Base-by-base conservation (phyloP, 1,140 invertebrate genomes). In the Drosophila setifemur region DNA sequence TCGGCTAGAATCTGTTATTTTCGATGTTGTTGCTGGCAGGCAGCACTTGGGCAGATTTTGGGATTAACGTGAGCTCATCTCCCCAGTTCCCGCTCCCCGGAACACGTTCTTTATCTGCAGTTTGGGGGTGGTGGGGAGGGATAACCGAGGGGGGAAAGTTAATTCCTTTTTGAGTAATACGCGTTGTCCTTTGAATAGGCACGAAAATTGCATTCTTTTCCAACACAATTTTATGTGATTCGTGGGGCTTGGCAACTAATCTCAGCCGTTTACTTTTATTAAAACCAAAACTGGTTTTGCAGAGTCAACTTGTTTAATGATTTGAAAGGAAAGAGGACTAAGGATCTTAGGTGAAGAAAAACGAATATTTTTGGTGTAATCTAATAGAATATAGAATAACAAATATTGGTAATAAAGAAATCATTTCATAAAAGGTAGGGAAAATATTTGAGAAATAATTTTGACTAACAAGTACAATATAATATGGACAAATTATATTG, bases 91-190 rank as follows among this genome's bases (percentile, higher is more conserved):
- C 33, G 3, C 11, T 44, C 26, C 23, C n/a, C 16, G 7, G 35
- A 25, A 67, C 53, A 63, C 53, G 48, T 79, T 75, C 70, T 74
- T 85, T 63, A 72, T 76, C 67, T 14, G 6, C 29, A 43, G 21
- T n/a, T n/a, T n/a, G n/a, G n/a, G n/a, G n/a, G n/a, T n/a, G n/a
- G n/a, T n/a, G n/a, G n/a, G n/a, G n/a, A n/a, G n/a, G n/a, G n/a
- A n/a, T n/a, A n/a, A n/a, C n/a, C n/a, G n/a, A 45, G 16, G 37
- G 50, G 55, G 37, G 26, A 44, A 55, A 86, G 72, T 86, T 86
- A 86, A 86, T 86, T 86, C 82, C 82, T 87, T 86, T 87, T 86
- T 87, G 75, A 85, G 81, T 85, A 85, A 86, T 85, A 79, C 79
- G 60, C 79, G 61, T 68, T 57, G 60, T 61, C 74, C 79, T 52